Evolutionary conservation across 2,888 invertebrate species (phyloP).

Genomic region (Drosophila fungiperda): DNA sequence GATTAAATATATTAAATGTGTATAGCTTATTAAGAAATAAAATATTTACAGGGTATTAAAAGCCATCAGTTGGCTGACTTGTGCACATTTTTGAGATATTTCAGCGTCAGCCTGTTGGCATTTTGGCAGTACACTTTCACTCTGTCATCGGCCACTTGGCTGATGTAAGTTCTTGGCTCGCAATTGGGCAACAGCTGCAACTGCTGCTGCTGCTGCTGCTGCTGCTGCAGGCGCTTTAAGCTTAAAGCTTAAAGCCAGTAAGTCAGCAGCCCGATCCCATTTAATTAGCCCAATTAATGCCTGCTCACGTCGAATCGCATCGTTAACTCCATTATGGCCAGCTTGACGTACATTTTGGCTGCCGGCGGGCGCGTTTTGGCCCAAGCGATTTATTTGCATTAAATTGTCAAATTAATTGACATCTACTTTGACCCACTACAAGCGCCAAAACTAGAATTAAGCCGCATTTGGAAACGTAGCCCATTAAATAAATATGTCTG

Average conservation of each 20-base stretch:
- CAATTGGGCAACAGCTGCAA: constrained; percentile 51
- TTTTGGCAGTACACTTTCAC: constrained; percentile 63
- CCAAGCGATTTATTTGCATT: constrained; percentile 65
- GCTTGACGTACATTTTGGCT: constrained; percentile 28
- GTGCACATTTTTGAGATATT: constrained; percentile 56
- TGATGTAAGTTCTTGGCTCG: constrained; percentile 37
- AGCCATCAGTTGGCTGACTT: constrained; percentile 32
- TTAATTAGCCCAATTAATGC: constrained; percentile 70
- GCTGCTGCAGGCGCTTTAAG: constrained; percentile 37
- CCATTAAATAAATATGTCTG: constrained; percentile 47
- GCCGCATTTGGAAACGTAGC: constrained; percentile 10
- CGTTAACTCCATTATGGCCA: constrained; percentile 33
- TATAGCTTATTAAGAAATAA: background rate
- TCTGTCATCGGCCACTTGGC: constrained; percentile 63
- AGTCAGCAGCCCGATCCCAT: constrained; percentile 46
- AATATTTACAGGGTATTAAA: constrained; percentile 25
- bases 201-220: constrained; percentile 15
- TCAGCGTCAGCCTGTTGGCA: constrained; percentile 64
- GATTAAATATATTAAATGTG: background rate
- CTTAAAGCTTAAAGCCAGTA: constrained; percentile 58
- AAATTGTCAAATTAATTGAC: constrained; percentile 70
- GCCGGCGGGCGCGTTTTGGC: constrained; percentile 8
- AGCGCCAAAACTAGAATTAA: constrained; percentile 10
- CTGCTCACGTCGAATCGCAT: constrained; percentile 51
- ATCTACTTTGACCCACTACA: constrained; percentile 24